Base-by-base conservation (phyloP, 2,113 vertebrate genomes). In the Barbus barbus region DNA sequence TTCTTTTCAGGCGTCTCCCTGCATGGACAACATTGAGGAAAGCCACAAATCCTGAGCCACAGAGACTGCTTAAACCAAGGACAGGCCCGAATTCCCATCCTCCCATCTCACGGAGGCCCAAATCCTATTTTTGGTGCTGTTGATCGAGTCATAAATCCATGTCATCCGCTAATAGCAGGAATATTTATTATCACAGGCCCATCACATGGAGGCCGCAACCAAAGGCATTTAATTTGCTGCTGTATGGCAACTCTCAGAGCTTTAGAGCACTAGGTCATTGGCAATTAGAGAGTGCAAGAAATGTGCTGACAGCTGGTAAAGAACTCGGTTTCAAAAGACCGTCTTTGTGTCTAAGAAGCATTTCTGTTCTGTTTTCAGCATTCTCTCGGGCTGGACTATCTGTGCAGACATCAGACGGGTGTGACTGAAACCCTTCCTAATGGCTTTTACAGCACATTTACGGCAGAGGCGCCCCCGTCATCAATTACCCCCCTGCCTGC, bases 401-500 rank as follows among this genome's bases (percentile, higher is more conserved):
- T 60, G 14, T 88, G 44, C 41, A 58, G 48, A 72, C 80, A 75
- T 83, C 88, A 77, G 88, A 83, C 48, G 38, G 75, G 82, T 75
- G 79, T 84, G 86, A 91, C 61, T 82, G 18, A 89, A 89, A 85
- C 73, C 24, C 26, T 86, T 85, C 84, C 73, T 78, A 80, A 85
- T 83, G 78, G 81, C 65, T 88, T 83, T 84, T 85, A 79, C 88
- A 82, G 84, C 65, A 84, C 83, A 83, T 89, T 88, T 86, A 84
- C 78, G 74, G 74, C 58, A 18, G 41, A 12, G 31, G 75, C 38
- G 74, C 38, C 85, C 51, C 76, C 65, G 11, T 82, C 88, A 89
- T 90, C 87, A 90, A 91, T 90, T 85, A 75, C 78, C 38, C 41
- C 33, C 81, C 85, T 85, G 83, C 85, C 69, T 72, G 88, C 89